Percentiles rank a stretch among this genome's conserved stretches.
These are phyloP conservation scores for Mycetomoellerius zeteki DNA, from an alignment of 1,140 invertebrate species.

Conservation along the genomic window DNA sequence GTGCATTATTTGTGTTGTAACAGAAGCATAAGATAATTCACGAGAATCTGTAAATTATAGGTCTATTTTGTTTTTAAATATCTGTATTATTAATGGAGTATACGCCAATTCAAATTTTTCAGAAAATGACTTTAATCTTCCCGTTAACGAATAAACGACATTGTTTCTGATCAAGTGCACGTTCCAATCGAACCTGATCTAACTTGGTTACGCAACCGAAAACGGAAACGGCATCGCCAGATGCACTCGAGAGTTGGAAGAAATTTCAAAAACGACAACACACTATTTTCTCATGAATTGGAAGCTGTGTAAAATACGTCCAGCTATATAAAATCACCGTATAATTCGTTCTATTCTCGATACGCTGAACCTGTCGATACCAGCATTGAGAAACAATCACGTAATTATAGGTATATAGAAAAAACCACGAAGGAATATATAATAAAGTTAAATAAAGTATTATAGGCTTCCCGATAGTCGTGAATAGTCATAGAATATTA, in stretches of 20 bases:
- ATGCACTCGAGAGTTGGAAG: neutral
- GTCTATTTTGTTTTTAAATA: neutral
- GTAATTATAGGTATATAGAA: slow-evolving; percentile 16
- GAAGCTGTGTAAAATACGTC: slow-evolving; percentile 31
- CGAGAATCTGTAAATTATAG: neutral
- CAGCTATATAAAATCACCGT: slow-evolving; percentile 47
- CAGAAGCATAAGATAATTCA: neutral
- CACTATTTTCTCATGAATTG: slow-evolving; percentile 27
- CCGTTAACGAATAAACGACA: slow-evolving; percentile 25
- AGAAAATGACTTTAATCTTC: neutral
- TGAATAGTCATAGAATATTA: slow-evolving; percentile 42
- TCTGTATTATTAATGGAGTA: neutral
- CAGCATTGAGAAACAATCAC: slow-evolving; percentile 58
- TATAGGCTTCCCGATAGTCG: neutral
- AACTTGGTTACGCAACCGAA: slow-evolving; percentile 16
- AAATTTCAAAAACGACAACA: slow-evolving; percentile 55
- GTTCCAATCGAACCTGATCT: neutral
- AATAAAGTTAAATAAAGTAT: neutral
- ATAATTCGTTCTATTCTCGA: slow-evolving; percentile 64
- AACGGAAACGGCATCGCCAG: neutral
- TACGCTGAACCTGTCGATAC: slow-evolving; percentile 71
- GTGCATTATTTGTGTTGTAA: neutral
- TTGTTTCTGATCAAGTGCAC: neutral
- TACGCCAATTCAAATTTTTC: neutral
- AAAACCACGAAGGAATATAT: slow-evolving; percentile 12